phyloP scores from a whole-genome alignment of 2,113 vertebrate genomes.

The Ictalurus punctatus region DNA sequence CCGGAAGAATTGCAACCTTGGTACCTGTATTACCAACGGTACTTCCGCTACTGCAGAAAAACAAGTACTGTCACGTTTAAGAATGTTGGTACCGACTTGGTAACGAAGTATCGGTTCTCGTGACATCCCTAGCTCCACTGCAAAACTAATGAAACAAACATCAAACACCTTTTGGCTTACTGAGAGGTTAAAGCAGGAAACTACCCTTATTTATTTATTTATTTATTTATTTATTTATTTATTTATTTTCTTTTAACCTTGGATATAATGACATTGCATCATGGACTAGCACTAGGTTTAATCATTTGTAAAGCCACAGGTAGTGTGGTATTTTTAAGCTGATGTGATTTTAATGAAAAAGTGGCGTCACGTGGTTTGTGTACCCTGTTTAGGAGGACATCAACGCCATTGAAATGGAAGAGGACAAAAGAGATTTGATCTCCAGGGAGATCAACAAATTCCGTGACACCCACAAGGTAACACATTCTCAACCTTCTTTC shows the following conservation, averaged over 20 bases:
- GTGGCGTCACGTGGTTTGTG: background rate
- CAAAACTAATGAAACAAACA: too few species aligned
- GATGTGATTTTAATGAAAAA: background rate
- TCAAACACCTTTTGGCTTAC: too few species aligned
- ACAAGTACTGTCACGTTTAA: too few species aligned
- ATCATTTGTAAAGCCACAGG: background rate
- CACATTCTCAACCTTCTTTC: slow-evolving; percentile 55
- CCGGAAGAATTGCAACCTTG: too few species aligned
- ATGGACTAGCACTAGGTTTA: background rate
- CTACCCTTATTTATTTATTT: too few species aligned
- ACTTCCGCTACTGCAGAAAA: too few species aligned
- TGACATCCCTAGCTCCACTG: too few species aligned
- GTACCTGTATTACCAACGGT: too few species aligned
- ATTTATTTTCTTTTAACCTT: background rate
- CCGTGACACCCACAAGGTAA: slow-evolving; percentile 99
- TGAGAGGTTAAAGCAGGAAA: background rate
- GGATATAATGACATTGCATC: background rate
- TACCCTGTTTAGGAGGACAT: slow-evolving; percentile 85
- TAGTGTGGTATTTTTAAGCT: background rate
- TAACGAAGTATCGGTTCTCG: too few species aligned
- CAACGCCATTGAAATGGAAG: slow-evolving; percentile 99
- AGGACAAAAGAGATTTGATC: slow-evolving; percentile 99
- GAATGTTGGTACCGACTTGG: too few species aligned
- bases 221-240: too few species aligned
- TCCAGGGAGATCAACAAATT: slow-evolving; percentile 99